Evolutionary conservation across 2,113 vertebrate species (phyloP).

Genomic region (Machaerirhynchus nigripectus): DNA sequence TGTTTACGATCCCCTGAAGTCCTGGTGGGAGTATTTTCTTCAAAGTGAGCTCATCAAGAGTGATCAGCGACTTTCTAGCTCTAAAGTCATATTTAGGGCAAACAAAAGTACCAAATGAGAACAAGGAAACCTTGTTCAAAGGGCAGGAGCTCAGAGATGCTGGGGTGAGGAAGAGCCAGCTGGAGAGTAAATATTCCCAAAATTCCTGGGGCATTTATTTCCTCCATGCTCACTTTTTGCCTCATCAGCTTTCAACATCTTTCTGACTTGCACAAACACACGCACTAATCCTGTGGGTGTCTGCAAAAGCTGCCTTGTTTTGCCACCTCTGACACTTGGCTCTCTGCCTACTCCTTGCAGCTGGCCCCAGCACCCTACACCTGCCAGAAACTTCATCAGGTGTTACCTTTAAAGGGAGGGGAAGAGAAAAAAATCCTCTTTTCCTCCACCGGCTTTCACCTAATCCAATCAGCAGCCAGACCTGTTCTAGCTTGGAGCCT

Average conservation of each 20-base stretch:
- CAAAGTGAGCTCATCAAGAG: not conserved
- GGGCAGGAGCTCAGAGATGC: not conserved
- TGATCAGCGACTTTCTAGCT: fast-evolving
- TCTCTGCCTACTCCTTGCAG: not conserved
- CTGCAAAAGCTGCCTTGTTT: not conserved
- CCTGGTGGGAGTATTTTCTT: not conserved
- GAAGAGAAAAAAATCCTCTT: fast-evolving
- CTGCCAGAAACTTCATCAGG: not conserved
- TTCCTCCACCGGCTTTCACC: fast-evolving
- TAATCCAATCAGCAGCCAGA: not conserved
- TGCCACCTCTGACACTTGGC: not conserved
- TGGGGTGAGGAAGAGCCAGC: not conserved
- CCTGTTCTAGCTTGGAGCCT: fast-evolving
- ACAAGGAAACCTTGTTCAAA: not conserved
- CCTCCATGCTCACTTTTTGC: not conserved
- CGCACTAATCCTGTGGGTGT: not conserved
- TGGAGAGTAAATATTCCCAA: not conserved
- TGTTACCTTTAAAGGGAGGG: not conserved
- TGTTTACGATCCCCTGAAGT: not conserved
- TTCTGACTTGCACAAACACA: not conserved
- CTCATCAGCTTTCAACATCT: not conserved
- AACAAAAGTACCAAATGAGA: not conserved
- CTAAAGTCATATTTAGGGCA: not conserved
- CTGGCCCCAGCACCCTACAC: not conserved
- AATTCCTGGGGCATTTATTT: not conserved